Evolutionary conservation across 1,140 invertebrate genomes (phyloP), one percentile per base, ranked within the genome.

Genomic region (Ceratosolen solmsi): DNA sequence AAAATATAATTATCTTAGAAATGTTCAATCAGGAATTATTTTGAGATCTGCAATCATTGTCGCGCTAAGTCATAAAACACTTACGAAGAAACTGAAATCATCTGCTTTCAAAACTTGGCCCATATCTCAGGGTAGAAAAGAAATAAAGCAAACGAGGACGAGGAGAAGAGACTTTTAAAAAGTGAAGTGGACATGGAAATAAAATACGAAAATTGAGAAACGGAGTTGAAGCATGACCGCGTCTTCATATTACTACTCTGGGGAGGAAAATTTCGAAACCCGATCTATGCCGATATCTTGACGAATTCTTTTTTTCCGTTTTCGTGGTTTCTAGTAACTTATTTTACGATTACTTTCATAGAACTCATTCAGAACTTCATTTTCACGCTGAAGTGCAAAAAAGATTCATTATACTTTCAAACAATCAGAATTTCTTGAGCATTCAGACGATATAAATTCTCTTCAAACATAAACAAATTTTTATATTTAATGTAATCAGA

Each of bases 21-120:
- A n/a, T 82, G 79, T 71, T 82, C 65, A 71, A 83, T 84, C 58
- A 38, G 30, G 76, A 85, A 86, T 86, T 85, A 86, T 87, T 87
- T 85, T 71, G 58, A 65, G 78, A 83, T 86, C 83, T 84, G n/a
- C n/a, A 38, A 60, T 65, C 72, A 68, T 51, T 77, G 51, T 75
- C 68, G n/a, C n/a, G n/a, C n/a, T n/a, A 73, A 80, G 70, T 83
- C 72, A 11, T 58, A 58, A 84, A 82, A 80, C 71, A 85, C 82
- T 82, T 82, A 72, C 13, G 83, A 78, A 82, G 85, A 85, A 84
- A 84, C 70, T 79, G 9, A 68, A 79, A 84, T 71, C 82, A 81
- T 84, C 83, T 75, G 75, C 76, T 76, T 46, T n/a, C 70, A 76
- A 79, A 58, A 15, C 25, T 30, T n/a, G 17, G 0, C 3, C 11